Evolutionary conservation across 1,140 invertebrate genomes (phyloP), one percentile per base, ranked within the genome.

Genomic region (Heliconius himera): DNA sequence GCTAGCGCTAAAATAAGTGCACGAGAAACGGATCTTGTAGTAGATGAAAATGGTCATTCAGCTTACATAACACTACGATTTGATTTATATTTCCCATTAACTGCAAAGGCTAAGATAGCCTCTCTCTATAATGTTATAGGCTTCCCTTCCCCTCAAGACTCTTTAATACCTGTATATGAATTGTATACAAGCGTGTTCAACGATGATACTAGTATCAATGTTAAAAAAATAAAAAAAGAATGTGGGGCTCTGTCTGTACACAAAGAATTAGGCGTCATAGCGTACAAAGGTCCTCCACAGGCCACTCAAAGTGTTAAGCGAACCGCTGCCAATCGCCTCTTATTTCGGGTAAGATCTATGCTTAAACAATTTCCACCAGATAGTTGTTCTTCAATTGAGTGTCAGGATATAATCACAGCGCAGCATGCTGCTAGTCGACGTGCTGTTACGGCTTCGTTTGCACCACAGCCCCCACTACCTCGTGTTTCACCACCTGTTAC

Each of bases 401-500:
- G 85, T 85, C 91, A 93, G 80, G 90, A 94, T 80, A 89, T 81
- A 36, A 87, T 94, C 22, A 89, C 88, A 36, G 82, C 83, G 20
- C 93, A 94, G 72, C 92, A 94, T 79, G 83, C 87, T n/a, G 89
- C 92, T 51, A 78, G 86, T 77, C 87, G 91, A 76, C 85, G 89
- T n/a, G 91, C 92, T 22, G 91, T 94, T 3, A 88, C 90, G 8
- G 86, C 89, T 26, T 94, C 93, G 1, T 94, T 94, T 82, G 87
- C 84, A 70, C 91, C 93, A 5, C 89, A 92, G 76, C 84, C 89
- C 33, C 90, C 89, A 9, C 81, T 77, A 26, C 77, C 77, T 38
- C 83, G 83, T 13, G 22, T 76, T 29, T 79, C 90, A 6, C 72
- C 82, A 18, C 82, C 81, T 20, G 70, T 83, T 70, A 85, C 88